Base-by-base conservation (phyloP, 2,113 vertebrate genomes). In the Phylloscopus trochiloides region DNA sequence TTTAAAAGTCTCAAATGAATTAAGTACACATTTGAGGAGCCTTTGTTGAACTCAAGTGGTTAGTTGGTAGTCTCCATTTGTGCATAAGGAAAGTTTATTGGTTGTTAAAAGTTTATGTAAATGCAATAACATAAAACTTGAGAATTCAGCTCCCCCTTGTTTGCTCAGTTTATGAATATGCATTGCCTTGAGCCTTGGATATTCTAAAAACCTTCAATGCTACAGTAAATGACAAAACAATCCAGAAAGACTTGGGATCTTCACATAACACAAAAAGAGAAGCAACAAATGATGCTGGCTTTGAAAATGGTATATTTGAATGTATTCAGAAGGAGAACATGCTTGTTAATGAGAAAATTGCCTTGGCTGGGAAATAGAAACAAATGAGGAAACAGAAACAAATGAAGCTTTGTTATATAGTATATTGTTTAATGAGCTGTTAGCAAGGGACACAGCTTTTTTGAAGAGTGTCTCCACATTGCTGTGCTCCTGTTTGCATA, bases 71-170 rank as follows among this genome's bases (percentile, higher is more conserved):
- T 47, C 50, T 92, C 72, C 36, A 34, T 80, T 83, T 68, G 78
- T 82, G 65, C 17, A 14, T 76, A 77, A 75, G 55, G 25, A 52
- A 93, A 86, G n/a, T 55, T 93, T 51, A 94, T 17, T 57, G 77
- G 55, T 75, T 94, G 50, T 74, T 89, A 80, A 91, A 93, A 58
- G 48, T 92, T 92, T 88, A 63, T 74, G 81, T 59, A 83, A 65
- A 40, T 82, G 88, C 61, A 61, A 0, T 43, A 72, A 62, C 19
- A 40, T 38, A 52, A 83, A 72, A 68, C 43, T 71, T 61, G n/a
- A 91, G 62, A 89, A 88, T 83, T 73, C 50, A 77, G 43, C 47
- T 72, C 10, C 9, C 17, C 19, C 22, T 62, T 32, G 38, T 52
- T 58, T 90, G 45, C 26, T 59, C 71, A 50, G 20, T 75, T 76